Evolutionary conservation across 2,888 invertebrate genomes (phyloP).

Genomic region (Ormyrus thymus): DNA sequence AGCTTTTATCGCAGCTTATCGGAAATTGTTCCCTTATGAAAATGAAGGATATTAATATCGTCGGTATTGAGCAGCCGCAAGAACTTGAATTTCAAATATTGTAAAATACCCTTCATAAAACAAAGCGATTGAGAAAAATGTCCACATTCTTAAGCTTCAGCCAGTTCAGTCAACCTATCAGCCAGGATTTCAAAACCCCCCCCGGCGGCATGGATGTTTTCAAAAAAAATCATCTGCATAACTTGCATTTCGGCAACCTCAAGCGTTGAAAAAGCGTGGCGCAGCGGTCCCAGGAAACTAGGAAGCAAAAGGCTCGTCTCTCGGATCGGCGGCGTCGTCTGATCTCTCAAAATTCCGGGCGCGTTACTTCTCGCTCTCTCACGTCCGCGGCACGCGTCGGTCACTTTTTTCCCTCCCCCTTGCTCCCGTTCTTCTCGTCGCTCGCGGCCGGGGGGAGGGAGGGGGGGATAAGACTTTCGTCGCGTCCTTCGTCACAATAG

Average conservation of each 20-base stretch:
- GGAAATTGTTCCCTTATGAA: too few relatives aligned
- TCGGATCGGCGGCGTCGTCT: too few relatives aligned
- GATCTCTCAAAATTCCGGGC: conserved; percentile 28
- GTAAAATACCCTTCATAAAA: too few relatives aligned
- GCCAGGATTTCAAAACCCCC: not conserved
- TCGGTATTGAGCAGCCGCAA: too few relatives aligned
- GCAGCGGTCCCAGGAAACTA: not conserved
- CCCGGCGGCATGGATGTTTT: not conserved
- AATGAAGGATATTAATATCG: too few relatives aligned
- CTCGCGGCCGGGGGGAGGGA: too few relatives aligned
- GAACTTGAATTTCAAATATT: too few relatives aligned
- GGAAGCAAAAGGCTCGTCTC: too few relatives aligned
- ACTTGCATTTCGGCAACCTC: not conserved
- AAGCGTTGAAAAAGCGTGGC: not conserved
- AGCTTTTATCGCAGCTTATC: too few relatives aligned
- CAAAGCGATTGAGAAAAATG: too few relatives aligned
- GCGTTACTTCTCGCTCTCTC: conserved; percentile 5
- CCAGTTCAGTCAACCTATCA: not conserved
- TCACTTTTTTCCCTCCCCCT: not conserved
- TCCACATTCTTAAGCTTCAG: not conserved
- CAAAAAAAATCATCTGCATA: not conserved
- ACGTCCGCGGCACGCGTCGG: not conserved
- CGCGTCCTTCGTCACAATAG: conserved; percentile 50
- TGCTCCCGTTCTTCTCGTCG: not conserved
- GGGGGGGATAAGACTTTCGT: conserved; percentile 1